Conservation (phyloP, 1,140 invertebrate species). For the Bombus balteatus region DNA sequence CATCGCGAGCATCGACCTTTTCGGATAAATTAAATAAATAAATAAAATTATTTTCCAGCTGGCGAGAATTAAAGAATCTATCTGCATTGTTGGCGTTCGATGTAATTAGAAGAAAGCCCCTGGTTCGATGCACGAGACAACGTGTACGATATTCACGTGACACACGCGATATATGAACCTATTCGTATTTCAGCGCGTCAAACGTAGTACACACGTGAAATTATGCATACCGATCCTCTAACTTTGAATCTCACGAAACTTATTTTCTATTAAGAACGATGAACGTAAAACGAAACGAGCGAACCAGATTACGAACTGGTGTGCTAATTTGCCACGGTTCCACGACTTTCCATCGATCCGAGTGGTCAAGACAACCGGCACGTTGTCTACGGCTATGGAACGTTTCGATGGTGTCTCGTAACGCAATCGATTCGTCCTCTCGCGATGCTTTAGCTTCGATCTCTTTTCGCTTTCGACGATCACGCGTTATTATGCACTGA, state of each 20-base stretch:
- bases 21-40: background rate
- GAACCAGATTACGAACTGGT: background rate
- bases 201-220: background rate
- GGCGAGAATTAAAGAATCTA: too few relatives aligned
- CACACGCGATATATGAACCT: background rate
- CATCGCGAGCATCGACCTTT: background rate
- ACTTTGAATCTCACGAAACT: accelerated
- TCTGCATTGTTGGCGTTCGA: too few relatives aligned
- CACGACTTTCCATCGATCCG: constrained; percentile 8
- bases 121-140: background rate
- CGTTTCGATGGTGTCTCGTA: too few relatives aligned
- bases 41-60: background rate
- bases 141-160: background rate
- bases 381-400: background rate
- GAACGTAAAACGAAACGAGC: background rate
- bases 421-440: too few relatives aligned
- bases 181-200: background rate
- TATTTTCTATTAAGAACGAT: background rate
- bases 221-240: background rate
- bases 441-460: background rate
- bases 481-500: background rate
- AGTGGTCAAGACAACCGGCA: background rate
- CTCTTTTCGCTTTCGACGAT: background rate
- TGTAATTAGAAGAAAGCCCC: accelerated
- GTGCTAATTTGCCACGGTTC: constrained; percentile 1